phyloP scores from a whole-genome alignment of 2,113 vertebrate species.

The Lanius collurio region DNA sequence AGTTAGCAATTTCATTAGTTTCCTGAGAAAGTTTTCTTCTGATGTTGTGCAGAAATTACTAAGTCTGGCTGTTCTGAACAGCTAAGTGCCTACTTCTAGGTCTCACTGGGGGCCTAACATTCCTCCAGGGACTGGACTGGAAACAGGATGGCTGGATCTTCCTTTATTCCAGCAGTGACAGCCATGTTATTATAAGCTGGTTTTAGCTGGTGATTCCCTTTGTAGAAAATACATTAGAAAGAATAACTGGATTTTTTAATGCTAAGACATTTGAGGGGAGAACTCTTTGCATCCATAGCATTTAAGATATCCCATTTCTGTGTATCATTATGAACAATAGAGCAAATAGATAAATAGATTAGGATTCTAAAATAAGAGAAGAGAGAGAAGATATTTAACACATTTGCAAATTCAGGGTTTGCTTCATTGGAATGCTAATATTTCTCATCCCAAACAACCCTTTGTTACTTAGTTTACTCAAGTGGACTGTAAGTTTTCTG shows the following conservation, averaged over 20 bases:
- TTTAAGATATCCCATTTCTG: neutral
- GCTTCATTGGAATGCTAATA: fast-evolving
- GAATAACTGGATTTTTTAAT: neutral
- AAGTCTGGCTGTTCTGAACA: neutral
- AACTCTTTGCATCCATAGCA: neutral
- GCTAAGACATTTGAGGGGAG: neutral
- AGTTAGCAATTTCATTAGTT: neutral
- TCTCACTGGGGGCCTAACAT: too few relatives aligned
- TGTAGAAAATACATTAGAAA: neutral
- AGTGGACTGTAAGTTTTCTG: neutral
- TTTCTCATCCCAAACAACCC: neutral
- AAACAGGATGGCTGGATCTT: neutral
- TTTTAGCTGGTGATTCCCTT: neutral
- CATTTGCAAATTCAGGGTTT: neutral
- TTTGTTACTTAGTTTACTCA: neutral
- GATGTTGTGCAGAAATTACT: neutral
- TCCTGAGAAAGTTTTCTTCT: neutral
- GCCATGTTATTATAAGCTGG: neutral
- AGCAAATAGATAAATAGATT: neutral
- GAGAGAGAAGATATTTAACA: neutral
- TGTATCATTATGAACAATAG: neutral
- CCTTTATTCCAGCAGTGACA: neutral
- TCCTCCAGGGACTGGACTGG: neutral
- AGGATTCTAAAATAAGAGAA: neutral
- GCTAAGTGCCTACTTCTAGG: neutral